phyloP scores from a whole-genome alignment of 2,797 vertebrate species.

The Coluber constrictor region DNA sequence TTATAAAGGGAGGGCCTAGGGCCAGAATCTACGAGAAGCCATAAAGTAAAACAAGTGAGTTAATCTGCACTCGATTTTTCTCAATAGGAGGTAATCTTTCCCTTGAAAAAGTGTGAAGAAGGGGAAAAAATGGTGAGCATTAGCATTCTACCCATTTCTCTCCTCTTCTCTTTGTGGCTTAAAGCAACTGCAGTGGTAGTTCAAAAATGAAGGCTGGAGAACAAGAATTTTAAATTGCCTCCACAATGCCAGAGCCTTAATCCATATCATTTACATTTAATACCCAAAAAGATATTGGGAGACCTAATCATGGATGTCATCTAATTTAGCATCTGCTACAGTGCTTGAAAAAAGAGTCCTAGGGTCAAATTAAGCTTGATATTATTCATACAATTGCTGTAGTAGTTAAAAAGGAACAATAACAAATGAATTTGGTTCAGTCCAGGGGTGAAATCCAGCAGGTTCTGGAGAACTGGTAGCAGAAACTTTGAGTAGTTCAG shows the following conservation, averaged over 20 bases:
- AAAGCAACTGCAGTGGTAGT: background rate
- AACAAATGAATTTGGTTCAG: background rate
- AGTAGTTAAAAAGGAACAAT: background rate
- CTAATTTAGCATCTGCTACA: background rate
- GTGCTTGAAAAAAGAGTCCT: background rate
- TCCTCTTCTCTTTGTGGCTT: background rate
- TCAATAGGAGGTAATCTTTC: background rate
- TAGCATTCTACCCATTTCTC: background rate
- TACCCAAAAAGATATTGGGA: background rate
- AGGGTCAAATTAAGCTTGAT: background rate
- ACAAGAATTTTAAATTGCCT: background rate
- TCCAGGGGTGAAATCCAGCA: too few relatives aligned
- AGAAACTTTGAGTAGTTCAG: too few relatives aligned
- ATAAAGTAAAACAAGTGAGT: background rate
- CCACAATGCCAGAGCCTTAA: background rate
- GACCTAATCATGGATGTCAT: background rate
- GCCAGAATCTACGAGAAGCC: background rate
- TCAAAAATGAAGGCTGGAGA: background rate
- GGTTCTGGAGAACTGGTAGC: too few relatives aligned
- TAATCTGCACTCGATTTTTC: background rate
- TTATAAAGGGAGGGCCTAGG: background rate
- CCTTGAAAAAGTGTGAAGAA: background rate
- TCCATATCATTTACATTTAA: background rate
- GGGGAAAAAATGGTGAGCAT: accelerated
- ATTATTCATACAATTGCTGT: background rate